A percentile compares a stretch with the other conserved stretches of the same genome.
These are phyloP conservation scores for Pocillopora verrucosa DNA, from an alignment of 64 coral and sea anemone species.

Conservation along the genomic window DNA sequence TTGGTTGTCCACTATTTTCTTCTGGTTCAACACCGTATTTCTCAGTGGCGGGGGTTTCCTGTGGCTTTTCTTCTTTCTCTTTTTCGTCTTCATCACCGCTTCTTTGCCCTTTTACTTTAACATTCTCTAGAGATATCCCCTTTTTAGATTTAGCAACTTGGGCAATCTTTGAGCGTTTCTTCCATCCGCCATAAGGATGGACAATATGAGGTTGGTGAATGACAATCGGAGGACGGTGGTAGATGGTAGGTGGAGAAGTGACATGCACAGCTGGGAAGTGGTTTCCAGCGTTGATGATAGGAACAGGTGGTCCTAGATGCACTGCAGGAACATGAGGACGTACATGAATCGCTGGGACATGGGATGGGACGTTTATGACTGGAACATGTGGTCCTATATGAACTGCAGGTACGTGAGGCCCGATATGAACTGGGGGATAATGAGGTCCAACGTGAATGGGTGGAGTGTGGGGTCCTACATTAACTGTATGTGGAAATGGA, in stretches of 20 bases:
- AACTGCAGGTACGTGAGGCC: slow-evolving; percentile 94
- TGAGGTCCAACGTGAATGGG: slow-evolving; percentile 99
- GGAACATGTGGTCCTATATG: slow-evolving; percentile 98
- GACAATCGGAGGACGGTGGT: slow-evolving; percentile 96
- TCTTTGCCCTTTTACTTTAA: not conserved
- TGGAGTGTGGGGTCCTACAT: slow-evolving; percentile 97
- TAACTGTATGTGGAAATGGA: slow-evolving; percentile 90
- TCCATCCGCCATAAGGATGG: slow-evolving; percentile 87
- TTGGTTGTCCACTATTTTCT: not conserved
- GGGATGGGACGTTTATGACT: slow-evolving; percentile 98
- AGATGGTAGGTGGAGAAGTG: slow-evolving; percentile 97
- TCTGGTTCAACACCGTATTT: slow-evolving; percentile 1
- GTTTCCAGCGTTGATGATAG: slow-evolving; percentile 98
- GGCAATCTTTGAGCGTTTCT: slow-evolving; percentile 55
- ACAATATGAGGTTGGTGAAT: slow-evolving; percentile 99
- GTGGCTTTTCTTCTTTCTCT: not conserved
- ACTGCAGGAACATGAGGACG: slow-evolving; percentile 95
- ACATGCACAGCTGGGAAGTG: slow-evolving; percentile 99
- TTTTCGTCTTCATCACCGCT: slow-evolving; percentile 15
- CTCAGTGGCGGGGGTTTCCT: not conserved
- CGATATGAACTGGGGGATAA: slow-evolving; percentile 98
- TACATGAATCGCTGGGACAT: slow-evolving; percentile 98
- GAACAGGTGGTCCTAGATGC: slow-evolving; percentile 92
- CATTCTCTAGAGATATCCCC: not conserved
- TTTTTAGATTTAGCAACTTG: not conserved